A percentile compares a stretch with the other conserved stretches of the same genome.
Conservation (phyloP, 2,888 invertebrate genomes). For the Hylaea fasciaria region DNA sequence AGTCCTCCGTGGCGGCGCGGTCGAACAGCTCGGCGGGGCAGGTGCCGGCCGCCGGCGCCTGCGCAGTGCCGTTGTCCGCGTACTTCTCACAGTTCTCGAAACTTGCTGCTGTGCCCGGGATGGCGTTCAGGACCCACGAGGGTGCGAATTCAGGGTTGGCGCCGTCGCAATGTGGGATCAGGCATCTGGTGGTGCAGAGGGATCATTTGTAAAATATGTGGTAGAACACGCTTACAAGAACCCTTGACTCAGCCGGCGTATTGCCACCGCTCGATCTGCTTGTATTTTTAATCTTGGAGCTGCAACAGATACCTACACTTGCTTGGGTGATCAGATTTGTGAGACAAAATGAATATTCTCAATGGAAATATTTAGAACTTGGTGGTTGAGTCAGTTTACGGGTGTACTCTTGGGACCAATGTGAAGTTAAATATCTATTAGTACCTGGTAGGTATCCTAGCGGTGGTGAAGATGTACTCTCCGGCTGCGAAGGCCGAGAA, state of each 20-base stretch:
- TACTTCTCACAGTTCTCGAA: slow-evolving; percentile 69
- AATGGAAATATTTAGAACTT: no score
- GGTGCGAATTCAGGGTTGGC: slow-evolving; percentile 59
- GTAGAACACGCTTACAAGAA: neutral
- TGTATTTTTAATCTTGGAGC: no score
- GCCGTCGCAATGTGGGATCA: slow-evolving; percentile 68
- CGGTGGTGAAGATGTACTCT: slow-evolving; percentile 78
- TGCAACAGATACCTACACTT: no score
- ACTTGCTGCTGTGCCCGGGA: slow-evolving; percentile 54
- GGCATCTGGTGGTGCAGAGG: slow-evolving; percentile 56
- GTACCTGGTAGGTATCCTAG: slow-evolving; percentile 73
- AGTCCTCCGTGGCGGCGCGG: slow-evolving; percentile 48
- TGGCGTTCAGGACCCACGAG: slow-evolving; percentile 66
- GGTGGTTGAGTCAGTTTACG: no score
- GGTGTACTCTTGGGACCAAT: no score
- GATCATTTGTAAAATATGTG: neutral
- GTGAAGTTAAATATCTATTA: no score
- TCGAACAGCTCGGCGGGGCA: slow-evolving; percentile 70
- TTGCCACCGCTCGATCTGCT: no score
- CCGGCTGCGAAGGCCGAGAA: slow-evolving; percentile 77
- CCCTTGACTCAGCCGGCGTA: no score
- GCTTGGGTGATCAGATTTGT: no score
- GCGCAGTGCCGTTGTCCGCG: slow-evolving; percentile 48
- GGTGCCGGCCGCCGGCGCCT: slow-evolving; percentile 40
- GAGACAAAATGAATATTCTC: no score